Evolutionary conservation across 2,113 vertebrate species (phyloP).

Genomic region (Labeo catla): DNA sequence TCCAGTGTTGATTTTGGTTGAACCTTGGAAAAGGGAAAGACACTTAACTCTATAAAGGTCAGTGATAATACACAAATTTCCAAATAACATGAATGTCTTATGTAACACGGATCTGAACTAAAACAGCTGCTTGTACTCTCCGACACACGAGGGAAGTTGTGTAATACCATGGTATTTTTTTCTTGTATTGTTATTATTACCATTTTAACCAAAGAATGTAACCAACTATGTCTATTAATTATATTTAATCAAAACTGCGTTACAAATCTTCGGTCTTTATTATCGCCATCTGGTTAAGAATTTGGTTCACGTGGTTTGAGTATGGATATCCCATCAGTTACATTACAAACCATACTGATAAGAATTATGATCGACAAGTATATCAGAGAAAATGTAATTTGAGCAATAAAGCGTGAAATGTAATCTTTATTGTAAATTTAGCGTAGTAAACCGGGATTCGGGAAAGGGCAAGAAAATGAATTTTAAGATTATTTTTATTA

Average conservation of each 20-base stretch:
- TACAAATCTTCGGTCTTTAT: not conserved
- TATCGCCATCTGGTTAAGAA: not conserved
- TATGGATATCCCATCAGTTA: not conserved
- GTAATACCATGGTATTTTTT: not conserved
- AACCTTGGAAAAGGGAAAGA: not conserved
- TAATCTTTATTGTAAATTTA: not conserved
- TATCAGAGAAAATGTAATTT: not conserved
- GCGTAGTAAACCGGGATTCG: not conserved
- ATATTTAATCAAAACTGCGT: not conserved
- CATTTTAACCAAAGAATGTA: not conserved
- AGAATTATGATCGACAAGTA: not conserved
- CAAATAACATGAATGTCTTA: slow-evolving; percentile 27
- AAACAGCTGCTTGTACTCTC: not conserved
- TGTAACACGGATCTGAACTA: slow-evolving; percentile 29
- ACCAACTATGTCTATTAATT: not conserved
- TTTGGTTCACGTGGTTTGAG: not conserved
- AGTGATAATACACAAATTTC: slow-evolving; percentile 34
- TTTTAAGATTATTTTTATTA: too few relatives aligned
- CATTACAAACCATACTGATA: not conserved
- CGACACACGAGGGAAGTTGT: not conserved
- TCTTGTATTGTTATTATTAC: too few relatives aligned
- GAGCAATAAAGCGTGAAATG: not conserved
- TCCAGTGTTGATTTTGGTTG: slow-evolving; percentile 32
- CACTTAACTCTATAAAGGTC: slow-evolving; percentile 29
- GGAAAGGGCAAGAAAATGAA: not conserved